Evolutionary conservation across 2,113 vertebrate genomes (phyloP), one percentile per base, ranked within the genome.

Genomic region (Lathamus discolor): DNA sequence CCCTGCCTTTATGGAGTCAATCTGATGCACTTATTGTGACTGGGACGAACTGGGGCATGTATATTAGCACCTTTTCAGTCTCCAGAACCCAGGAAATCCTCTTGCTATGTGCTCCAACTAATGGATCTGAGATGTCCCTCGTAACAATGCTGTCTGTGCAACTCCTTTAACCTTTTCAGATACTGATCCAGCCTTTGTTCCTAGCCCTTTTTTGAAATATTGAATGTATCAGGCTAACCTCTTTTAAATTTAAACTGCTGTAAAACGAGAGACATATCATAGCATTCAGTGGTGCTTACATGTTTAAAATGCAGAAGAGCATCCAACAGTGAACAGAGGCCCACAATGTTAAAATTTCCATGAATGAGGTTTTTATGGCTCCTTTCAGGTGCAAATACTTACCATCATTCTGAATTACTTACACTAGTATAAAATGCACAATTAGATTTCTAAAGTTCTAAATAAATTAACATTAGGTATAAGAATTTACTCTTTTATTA

Each of bases 91-190:
- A 89, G 84, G 82, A 93, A 95, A 95, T 83, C 70, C 83, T 93
- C 77, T 67, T 92, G 77, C 81, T 88, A 15, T 2, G 4, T 69
- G 69, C 88, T 96, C 27, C 91, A 92, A 63, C 89, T 86, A 92
- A 94, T 48, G 64, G 93, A 88, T 72, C 88, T 25, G 83, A 84
- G 95, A 78, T 37, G 39, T 86, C 76, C 88, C 75, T 93, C 88
- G 81, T 93, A 92, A 84, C 48, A 66, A 59, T 6, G 55, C 73
- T 95, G 80, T 63, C 82, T 93, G 73, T 52, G 43, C 76, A 92
- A 68, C 61, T 95, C 92, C 75, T 93, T 90, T 94, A 94, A 95
- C 88, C 80, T 94, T 97, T 95, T 94, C 90, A 88, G 83, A 96
- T 94, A 94, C 80, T 49, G 35, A 93, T 64, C 80, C 52, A 88